Percentiles rank a stretch among this genome's conserved stretches.
phyloP scores from a whole-genome alignment of 2,797 vertebrate genomes.

The Labroides dimidiatus region DNA sequence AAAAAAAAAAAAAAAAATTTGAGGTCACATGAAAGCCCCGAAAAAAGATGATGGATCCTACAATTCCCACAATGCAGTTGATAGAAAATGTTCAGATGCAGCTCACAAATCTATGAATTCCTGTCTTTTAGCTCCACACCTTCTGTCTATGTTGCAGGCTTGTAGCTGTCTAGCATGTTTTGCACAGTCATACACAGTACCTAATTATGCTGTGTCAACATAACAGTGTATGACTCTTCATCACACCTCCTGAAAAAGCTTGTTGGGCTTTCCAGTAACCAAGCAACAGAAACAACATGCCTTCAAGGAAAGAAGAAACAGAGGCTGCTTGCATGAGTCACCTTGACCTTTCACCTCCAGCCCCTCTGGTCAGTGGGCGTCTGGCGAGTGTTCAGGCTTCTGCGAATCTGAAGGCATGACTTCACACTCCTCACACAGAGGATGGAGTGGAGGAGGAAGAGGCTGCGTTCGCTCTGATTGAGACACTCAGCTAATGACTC shows the following conservation, averaged over 20 bases:
- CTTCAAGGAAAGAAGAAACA: constrained; percentile 23
- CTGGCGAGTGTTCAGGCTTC: constrained; percentile 31
- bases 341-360: constrained; percentile 60
- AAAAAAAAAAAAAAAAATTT: neutral
- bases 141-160: too few relatives aligned
- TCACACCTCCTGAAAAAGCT: constrained; percentile 14
- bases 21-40: neutral
- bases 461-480: constrained; percentile 9
- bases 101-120: too few relatives aligned
- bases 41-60: too few relatives aligned
- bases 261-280: constrained; percentile 36
- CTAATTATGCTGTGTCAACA: neutral
- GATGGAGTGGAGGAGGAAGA: constrained; percentile 17
- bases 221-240: neutral
- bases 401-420: constrained; percentile 29
- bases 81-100: neutral
- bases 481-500: constrained; percentile 31
- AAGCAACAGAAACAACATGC: constrained; percentile 40
- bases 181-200: neutral
- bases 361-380: constrained; percentile 46
- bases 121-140: too few relatives aligned
- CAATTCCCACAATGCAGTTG: constrained; percentile 15
- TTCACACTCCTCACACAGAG: constrained; percentile 25
- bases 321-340: constrained; percentile 52
- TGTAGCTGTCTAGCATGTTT: neutral